Percentiles rank a stretch among this genome's conserved stretches.
phyloP scores from a whole-genome alignment of 2,888 invertebrate species.

The Thysanoteuthis rhombus region DNA sequence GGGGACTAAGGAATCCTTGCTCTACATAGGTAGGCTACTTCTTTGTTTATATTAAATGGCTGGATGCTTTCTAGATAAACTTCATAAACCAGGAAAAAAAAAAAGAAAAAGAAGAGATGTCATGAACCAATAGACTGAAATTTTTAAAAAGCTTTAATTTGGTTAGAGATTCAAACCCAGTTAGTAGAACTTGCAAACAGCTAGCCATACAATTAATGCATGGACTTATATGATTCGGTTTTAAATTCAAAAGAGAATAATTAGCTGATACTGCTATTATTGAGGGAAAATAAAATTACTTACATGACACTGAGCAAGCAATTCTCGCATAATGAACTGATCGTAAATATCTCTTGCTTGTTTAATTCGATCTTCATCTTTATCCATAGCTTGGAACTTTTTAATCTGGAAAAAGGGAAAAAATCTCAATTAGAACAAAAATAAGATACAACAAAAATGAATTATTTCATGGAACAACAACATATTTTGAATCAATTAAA shows the following conservation, averaged over 20 bases:
- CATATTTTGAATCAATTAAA: too few species aligned
- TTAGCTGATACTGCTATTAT: too few species aligned
- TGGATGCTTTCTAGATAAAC: too few species aligned
- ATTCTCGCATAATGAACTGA: conserved; percentile 99
- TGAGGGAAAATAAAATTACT: conserved; percentile 71
- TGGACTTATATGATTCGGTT: background rate
- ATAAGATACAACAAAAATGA: background rate
- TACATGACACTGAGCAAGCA: conserved; percentile 97
- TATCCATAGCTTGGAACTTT: conserved; percentile 97
- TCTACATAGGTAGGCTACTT: too few species aligned
- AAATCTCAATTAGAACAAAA: background rate
- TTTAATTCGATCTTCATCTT: conserved; percentile 92
- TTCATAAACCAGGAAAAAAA: too few species aligned
- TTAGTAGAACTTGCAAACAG: background rate
- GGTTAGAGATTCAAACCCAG: too few species aligned
- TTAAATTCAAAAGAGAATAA: background rate
- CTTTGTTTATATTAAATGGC: too few species aligned
- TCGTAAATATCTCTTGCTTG: conserved; percentile 97
- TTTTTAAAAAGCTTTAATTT: too few species aligned
- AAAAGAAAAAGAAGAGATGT: too few species aligned
- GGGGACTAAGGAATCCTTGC: too few species aligned
- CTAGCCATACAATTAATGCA: background rate
- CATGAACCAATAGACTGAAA: too few species aligned
- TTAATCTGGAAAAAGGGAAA: conserved; percentile 81
- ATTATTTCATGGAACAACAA: background rate